Base-by-base conservation (phyloP, 2,888 invertebrate species). In the Drosophila pseudotakahashii region DNA sequence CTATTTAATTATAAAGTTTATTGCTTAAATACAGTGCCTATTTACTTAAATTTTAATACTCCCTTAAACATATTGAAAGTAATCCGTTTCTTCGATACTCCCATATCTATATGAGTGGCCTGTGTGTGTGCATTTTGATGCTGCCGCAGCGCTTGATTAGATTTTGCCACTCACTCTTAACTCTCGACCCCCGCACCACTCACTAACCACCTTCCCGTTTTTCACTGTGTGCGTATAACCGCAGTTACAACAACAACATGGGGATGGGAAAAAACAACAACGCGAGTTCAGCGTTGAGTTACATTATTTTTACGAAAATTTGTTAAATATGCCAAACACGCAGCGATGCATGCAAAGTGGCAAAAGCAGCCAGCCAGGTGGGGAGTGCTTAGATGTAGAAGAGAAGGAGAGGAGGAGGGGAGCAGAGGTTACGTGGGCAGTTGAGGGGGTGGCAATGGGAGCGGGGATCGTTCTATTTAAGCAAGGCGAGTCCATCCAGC, bases 271-370 rank as follows among this genome's bases (percentile, higher is more conserved):
- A n/a, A 13, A 48, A 32, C 11, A 72, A 51, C 52, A 48, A 14
- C 9, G 41, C 14, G 30, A 42, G 51, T 45, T 47, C 73, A 11
- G 55, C 53, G 19, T 55, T 45, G 41, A 51, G 48, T 23, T 57
- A 83, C 80, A 83, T 88, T 83, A 83, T 83, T 83, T 83, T 83
- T 85, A 86, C 62, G 82, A 83, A 83, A 88, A 88, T 83, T 88
- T 88, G 82, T 88, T 83, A 83, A 83, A 83, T 83, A 83, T 83
- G 82, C 86, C 82, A 83, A 88, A 88, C 88, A 88, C 88, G 82
- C 82, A 83, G 88, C 82, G 88, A 82, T 88, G 82, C 82, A 83
- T 83, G 82, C 88, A 83, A 88, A 88, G 80, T 83, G 88, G 85
- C 50, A 73, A 50, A 41, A 50, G 61, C 70, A 75, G 45, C 59